phyloP scores from a whole-genome alignment of 2,113 vertebrate species.

The Toxotes chatareus region DNA sequence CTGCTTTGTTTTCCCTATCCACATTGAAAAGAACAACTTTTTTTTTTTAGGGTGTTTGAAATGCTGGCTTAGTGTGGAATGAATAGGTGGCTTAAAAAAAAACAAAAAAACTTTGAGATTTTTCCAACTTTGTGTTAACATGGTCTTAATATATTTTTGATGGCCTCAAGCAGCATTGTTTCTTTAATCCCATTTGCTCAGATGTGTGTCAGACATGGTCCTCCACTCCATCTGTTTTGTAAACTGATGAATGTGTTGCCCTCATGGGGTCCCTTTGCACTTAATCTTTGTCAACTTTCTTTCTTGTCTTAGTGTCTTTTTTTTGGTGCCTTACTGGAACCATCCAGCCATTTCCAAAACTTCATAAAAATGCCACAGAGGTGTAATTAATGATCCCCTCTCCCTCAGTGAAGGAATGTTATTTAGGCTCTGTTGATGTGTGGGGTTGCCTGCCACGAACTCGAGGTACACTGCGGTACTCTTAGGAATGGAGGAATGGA shows the following conservation, averaged over 20 bases:
- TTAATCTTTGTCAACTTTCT: slow-evolving; percentile 62
- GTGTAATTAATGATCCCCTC: slow-evolving; percentile 67
- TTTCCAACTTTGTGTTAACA: neutral
- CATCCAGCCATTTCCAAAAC: slow-evolving; percentile 56
- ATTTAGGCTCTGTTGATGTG: slow-evolving; percentile 32
- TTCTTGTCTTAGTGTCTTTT: slow-evolving; percentile 27
- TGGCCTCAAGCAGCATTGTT: slow-evolving; percentile 1
- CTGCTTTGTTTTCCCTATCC: slow-evolving; percentile 2
- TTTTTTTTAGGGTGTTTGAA: neutral
- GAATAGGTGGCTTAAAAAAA: neutral
- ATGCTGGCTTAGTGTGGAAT: neutral
- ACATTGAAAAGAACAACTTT: neutral
- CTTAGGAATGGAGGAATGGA: slow-evolving; percentile 1
- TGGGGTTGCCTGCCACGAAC: slow-evolving; percentile 3
- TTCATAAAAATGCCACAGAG: slow-evolving; percentile 65
- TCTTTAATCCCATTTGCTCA: slow-evolving; percentile 62
- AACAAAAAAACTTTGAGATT: slow-evolving; percentile 7
- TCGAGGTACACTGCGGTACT: slow-evolving; percentile 17
- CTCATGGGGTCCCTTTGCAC: slow-evolving; percentile 47
- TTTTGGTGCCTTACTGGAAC: slow-evolving; percentile 40
- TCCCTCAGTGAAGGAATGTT: slow-evolving; percentile 61
- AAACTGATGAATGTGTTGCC: slow-evolving; percentile 59
- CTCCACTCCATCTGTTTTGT: slow-evolving; percentile 53
- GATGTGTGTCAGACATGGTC: slow-evolving; percentile 58
- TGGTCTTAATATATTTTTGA: neutral